Conservation (phyloP, 2,888 invertebrate genomes). For the Acanthococcus lagerstroemiae region DNA sequence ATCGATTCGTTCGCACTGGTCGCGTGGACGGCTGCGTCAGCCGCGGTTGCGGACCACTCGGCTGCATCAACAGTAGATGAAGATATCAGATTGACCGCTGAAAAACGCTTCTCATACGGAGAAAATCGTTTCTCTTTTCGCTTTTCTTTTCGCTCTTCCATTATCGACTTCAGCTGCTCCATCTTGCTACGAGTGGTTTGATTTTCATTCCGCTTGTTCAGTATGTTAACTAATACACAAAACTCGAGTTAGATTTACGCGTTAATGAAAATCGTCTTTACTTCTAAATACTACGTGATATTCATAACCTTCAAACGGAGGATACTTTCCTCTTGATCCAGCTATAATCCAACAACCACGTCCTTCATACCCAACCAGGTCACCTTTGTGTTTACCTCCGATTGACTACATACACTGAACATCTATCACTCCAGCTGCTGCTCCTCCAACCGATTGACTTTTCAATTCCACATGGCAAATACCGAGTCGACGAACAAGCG, state of each 20-base stretch:
- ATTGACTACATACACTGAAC: too few relatives aligned
- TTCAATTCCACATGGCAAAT: too few relatives aligned
- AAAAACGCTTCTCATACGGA: slow-evolving; percentile 39
- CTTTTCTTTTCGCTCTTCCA: slow-evolving; percentile 73
- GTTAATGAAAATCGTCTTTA: too few relatives aligned
- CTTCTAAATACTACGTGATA: too few relatives aligned
- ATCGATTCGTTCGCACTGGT: slow-evolving; percentile 17
- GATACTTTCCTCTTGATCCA: too few relatives aligned
- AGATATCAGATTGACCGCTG: slow-evolving; percentile 28
- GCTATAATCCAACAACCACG: too few relatives aligned
- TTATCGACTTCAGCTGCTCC: slow-evolving; percentile 73
- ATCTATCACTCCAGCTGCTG: too few relatives aligned
- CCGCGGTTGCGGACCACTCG: not conserved
- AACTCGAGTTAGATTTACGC: not conserved
- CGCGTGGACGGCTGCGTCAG: slow-evolving; percentile 7
- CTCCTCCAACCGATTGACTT: too few relatives aligned
- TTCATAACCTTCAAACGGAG: too few relatives aligned
- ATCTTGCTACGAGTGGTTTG: slow-evolving; percentile 74
- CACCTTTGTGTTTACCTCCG: too few relatives aligned
- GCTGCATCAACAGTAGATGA: slow-evolving; percentile 17
- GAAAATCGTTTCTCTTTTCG: slow-evolving; percentile 60
- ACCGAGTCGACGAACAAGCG: too few relatives aligned
- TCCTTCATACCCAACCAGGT: too few relatives aligned
- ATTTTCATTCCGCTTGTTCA: slow-evolving; percentile 53
- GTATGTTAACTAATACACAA: slow-evolving; percentile 42